Evolutionary conservation across 2,888 invertebrate species (phyloP), one percentile per base, ranked within the genome.

Genomic region (Eupsilia transversa): DNA sequence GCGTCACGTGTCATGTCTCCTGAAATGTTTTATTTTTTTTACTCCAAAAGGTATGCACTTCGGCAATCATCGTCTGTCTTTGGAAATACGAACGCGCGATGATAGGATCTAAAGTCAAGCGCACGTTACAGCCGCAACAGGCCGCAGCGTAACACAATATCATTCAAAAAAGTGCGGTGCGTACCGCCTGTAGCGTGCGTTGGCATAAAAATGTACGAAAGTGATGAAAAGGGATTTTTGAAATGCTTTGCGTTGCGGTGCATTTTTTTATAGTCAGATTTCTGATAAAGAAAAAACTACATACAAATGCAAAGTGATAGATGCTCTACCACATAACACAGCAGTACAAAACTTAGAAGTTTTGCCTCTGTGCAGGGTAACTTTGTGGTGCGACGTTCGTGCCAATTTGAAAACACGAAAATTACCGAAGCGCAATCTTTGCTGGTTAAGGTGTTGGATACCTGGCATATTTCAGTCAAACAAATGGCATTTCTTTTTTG

Each of bases 11-110:
- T 17, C 1, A 0, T 0, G 3, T 52, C 30, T 2, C 30, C 77
- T 77, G 79, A 52, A 77, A 77, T 5, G 0, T n/a, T 43, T 63
- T 17, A 12, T 27, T 38, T 12, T 6, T 41, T 10, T 4, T 30
- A 30, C 20, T 20, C 10, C 20, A 57, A 57, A 5, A 57, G 20
- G 1, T 10, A 30, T 30, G 30, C 10, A 30, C 20, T 57, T 56
- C 20, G 20, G 9, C 5, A 52, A 52, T 52, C n/a, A 27, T 52
- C 52, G 52, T 12, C 2, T 52, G 5, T 27, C n/a, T 52, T 54
- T 14, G 2, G 14, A 33, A 57, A 30, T 30, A 57, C 20, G 5
- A 57, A 57, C 30, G 54, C 17, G 17, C 17, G 7, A 54, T 27
- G 14, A 17, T 27, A 1, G 27, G 17, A 23, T 43, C 5, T 17